Base-by-base conservation (phyloP, 2,888 invertebrate species). In the Melitaea athalia region DNA sequence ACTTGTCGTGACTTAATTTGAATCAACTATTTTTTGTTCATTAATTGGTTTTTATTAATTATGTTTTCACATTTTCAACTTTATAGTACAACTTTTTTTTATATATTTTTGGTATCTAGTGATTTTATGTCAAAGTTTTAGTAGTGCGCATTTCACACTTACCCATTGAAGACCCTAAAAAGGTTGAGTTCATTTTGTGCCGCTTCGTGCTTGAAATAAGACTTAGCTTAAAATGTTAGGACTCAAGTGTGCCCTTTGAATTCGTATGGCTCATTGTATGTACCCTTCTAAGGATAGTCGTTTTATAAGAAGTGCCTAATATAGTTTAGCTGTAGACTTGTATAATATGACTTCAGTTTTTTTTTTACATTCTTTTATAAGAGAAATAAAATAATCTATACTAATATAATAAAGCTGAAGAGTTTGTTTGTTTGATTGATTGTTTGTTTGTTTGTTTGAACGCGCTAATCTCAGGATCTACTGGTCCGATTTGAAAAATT, bases 151-250 rank as follows among this genome's bases (percentile, higher is more conserved):
- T 87, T 87, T 86, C 81, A 78, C 83, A 87, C 85, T 86, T 81
- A 82, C 85, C 85, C 84, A 84, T 84, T 83, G 82, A 79, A 80
- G 79, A 79, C 71, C 81, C 82, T 85, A 83, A 86, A 87, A 88
- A 87, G 85, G 87, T 86, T 80, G 83, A 80, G 79, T 85, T 86
- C 86, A 85, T 86, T 88, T 86, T 81, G 78, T 80, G 79, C 73
- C 78, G 75, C 76, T 79, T 64, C 76, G 80, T 79, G 78, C 77
- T 75, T 77, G 77, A 78, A 80, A 85, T 80, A 81, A 80, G 79
- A 79, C 78, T 79, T 78, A 79, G 77, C 76, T 77, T 73, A 49
- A 68, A 74, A 77, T 79, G 78, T 80, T 55, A 33, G 49, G 63
- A 45, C 65, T 66, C 50, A 52, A 71, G 59, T 61, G 42, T 73